Percentiles rank a stretch among this genome's conserved stretches.
Evolutionary conservation across 2,888 invertebrate species (phyloP).

Genomic region (Drosophila lacicola): DNA sequence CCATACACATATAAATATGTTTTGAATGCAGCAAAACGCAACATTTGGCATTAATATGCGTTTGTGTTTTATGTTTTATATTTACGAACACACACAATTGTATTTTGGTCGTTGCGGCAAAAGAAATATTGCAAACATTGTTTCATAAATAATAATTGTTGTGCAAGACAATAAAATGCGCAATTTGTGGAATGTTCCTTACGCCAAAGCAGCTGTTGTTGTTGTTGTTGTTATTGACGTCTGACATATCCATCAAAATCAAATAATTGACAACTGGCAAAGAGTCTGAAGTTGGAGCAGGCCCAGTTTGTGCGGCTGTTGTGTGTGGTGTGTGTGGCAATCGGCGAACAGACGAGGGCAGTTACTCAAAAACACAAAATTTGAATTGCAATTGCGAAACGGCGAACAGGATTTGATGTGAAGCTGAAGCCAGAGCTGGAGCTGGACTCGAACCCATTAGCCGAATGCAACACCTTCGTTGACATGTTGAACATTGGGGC

Average conservation of each 20-base stretch:
- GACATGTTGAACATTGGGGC: slow-evolving; percentile 40
- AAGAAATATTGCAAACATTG: neutral
- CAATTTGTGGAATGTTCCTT: slow-evolving; percentile 15
- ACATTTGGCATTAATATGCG: neutral
- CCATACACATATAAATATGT: neutral
- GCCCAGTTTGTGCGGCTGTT: slow-evolving; percentile 14
- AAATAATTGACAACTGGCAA: slow-evolving; percentile 45
- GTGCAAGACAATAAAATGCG: slow-evolving; percentile 9
- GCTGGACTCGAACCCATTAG: slow-evolving; percentile 55
- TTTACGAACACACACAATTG: neutral
- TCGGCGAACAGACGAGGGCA: slow-evolving; percentile 2
- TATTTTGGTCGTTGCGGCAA: neutral
- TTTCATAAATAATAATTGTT: slow-evolving; percentile 11
- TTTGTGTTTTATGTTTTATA: neutral
- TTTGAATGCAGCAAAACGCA: neutral
- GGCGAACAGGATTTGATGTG: slow-evolving; percentile 47
- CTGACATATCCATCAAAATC: slow-evolving; percentile 64
- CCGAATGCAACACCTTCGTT: slow-evolving; percentile 69
- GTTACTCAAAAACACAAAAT: slow-evolving; percentile 22
- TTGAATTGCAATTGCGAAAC: slow-evolving; percentile 53
- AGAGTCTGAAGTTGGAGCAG: slow-evolving; percentile 20
- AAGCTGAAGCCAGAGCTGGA: neutral
- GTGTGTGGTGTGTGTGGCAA: slow-evolving; percentile 24
- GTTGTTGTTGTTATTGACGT: neutral
- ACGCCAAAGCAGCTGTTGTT: neutral